These are phyloP conservation scores for Pagetopsis macropterus DNA, from an alignment of 2,797 vertebrate species.

Conservation along the genomic window DNA sequence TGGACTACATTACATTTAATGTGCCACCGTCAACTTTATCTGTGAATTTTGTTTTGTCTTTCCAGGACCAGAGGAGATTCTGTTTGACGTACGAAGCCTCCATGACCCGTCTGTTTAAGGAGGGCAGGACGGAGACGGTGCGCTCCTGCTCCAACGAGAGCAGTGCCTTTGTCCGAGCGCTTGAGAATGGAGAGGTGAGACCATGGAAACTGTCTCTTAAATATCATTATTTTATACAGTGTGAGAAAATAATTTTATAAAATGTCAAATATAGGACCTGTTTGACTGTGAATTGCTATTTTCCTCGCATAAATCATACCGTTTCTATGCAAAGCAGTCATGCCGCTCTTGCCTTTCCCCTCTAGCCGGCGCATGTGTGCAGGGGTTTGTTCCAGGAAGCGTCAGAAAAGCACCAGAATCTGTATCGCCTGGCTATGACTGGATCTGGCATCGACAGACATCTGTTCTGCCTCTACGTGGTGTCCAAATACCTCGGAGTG, in stretches of 20 bases:
- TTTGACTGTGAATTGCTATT: neutral
- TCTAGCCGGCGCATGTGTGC: slow-evolving; percentile 79
- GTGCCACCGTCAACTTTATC: neutral
- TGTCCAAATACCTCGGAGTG: slow-evolving; percentile 88
- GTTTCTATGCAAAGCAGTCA: slow-evolving; percentile 10
- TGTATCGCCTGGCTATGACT: slow-evolving; percentile 88
- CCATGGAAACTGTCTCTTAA: neutral
- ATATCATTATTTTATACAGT: neutral
- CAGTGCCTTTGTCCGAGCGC: slow-evolving; percentile 85
- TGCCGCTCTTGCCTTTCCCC: slow-evolving; percentile 3
- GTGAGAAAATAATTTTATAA: neutral
- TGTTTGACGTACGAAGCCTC: slow-evolving; percentile 91
- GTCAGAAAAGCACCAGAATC: slow-evolving; percentile 87
- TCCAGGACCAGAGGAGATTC: slow-evolving; percentile 87
- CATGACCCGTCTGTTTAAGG: slow-evolving; percentile 92
- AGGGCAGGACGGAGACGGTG: slow-evolving; percentile 92
- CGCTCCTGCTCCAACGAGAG: slow-evolving; percentile 88
- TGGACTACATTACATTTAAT: neutral
- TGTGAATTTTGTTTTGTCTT: neutral
- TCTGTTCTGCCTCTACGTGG: slow-evolving; percentile 91
- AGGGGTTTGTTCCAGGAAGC: slow-evolving; percentile 82
- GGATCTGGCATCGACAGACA: slow-evolving; percentile 91
- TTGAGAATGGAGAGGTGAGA: slow-evolving; percentile 82
- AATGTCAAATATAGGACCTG: neutral
- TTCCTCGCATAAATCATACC: neutral